phyloP scores from a whole-genome alignment of 53 echinoderm and acorn worm genomes.

The Pentamera pediparva region DNA sequence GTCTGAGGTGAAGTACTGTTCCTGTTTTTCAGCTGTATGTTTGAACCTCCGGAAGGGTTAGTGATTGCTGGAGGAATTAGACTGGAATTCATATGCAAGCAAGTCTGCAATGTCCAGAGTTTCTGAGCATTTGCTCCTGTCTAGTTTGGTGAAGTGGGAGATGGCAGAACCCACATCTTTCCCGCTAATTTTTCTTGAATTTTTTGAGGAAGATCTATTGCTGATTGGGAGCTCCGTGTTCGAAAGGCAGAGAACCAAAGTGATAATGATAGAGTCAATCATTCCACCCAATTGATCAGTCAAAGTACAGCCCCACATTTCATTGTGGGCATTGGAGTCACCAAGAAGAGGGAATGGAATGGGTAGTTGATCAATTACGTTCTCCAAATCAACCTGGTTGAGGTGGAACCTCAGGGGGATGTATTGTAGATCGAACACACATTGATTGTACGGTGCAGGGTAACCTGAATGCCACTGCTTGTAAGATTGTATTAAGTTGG shows the following conservation, averaged over 20 bases:
- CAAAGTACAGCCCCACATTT: not conserved
- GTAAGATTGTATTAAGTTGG: not conserved
- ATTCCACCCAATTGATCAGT: not conserved
- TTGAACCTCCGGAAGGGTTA: not conserved
- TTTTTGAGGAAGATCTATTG: conserved; percentile 20
- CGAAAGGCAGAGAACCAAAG: conserved; percentile 25
- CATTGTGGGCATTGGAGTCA: conserved; percentile 24
- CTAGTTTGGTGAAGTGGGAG: not conserved
- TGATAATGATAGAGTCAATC: not conserved
- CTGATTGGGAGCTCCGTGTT: conserved; percentile 17
- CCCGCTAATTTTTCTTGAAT: conserved; percentile 6
- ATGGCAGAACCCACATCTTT: conserved; percentile 3
- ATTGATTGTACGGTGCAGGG: conserved; percentile 9
- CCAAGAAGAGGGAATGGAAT: too few relatives aligned
- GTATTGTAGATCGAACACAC: conserved; percentile 7
- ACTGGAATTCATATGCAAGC: conserved; percentile 23
- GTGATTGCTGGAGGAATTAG: conserved; percentile 8
- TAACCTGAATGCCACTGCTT: not conserved
- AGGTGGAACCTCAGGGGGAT: not conserved
- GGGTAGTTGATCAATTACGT: too few relatives aligned
- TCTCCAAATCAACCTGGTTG: not conserved
- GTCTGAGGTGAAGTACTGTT: not conserved
- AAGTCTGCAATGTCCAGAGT: conserved; percentile 4
- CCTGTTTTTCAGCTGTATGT: not conserved
- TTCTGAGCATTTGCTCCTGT: conserved; percentile 26